Percentiles rank a stretch among this genome's conserved stretches.
These are phyloP conservation scores for Chrysina gloriosa DNA, from an alignment of 2,888 invertebrate species.

Conservation along the genomic window DNA sequence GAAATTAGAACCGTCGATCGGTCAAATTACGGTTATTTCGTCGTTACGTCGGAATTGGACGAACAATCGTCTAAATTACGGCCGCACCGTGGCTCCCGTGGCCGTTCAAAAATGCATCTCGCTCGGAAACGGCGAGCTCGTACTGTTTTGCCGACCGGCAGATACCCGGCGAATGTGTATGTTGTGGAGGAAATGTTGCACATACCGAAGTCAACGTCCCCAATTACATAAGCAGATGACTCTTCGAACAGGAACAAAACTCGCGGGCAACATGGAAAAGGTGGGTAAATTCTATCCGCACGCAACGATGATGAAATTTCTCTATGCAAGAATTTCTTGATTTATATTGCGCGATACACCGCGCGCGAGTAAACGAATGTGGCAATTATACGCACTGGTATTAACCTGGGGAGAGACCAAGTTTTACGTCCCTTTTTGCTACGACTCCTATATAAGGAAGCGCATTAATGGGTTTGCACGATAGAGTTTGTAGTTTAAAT, in stretches of 20 bases:
- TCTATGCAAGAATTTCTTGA: slow-evolving; percentile 15
- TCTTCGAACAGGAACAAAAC: slow-evolving; percentile 24
- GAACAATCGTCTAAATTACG: slow-evolving; percentile 8
- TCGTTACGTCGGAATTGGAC: slow-evolving; percentile 1
- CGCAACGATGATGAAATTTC: slow-evolving; percentile 21
- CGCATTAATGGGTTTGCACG: too few relatives aligned
- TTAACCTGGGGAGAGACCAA: too few relatives aligned
- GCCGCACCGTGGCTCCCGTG: neutral
- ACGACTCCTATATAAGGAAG: too few relatives aligned
- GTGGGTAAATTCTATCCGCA: slow-evolving; percentile 28
- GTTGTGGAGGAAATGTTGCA: too few relatives aligned
- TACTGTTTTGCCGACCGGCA: slow-evolving; percentile 6
- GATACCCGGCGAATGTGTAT: neutral
- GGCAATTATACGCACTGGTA: neutral
- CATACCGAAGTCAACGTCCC: slow-evolving; percentile 33
- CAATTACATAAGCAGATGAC: slow-evolving; percentile 36
- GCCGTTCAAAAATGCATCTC: slow-evolving; percentile 1
- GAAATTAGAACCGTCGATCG: slow-evolving; percentile 10
- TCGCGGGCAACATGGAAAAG: slow-evolving; percentile 38
- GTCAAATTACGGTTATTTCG: slow-evolving; percentile 7
- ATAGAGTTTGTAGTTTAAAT: too few relatives aligned
- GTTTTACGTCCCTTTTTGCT: too few relatives aligned
- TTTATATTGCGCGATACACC: slow-evolving; percentile 24
- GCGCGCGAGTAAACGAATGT: neutral
- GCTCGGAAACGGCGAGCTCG: neutral